phyloP scores from a whole-genome alignment of 2,888 invertebrate species.

The Arge pagana region DNA sequence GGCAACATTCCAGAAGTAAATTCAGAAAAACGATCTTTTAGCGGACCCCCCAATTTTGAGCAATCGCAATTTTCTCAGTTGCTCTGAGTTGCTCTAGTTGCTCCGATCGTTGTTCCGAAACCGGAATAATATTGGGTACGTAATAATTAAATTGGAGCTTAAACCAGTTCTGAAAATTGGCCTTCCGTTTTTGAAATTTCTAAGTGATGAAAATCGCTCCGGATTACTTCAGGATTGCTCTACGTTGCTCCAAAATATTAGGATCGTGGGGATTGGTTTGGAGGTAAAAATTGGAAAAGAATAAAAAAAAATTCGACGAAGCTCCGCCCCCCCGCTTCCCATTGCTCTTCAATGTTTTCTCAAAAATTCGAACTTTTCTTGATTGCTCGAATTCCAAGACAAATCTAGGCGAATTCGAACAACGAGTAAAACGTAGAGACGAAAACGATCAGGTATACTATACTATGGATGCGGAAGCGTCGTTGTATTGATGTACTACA shows the following conservation, averaged over 20 bases:
- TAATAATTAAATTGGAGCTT: background rate
- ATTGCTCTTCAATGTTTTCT: too few relatives aligned
- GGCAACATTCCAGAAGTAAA: background rate
- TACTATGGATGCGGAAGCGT: too few relatives aligned
- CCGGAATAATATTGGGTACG: background rate
- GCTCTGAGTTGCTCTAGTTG: constrained; percentile 3
- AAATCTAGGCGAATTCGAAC: too few relatives aligned
- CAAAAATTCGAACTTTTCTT: too few relatives aligned
- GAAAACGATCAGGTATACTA: too few relatives aligned
- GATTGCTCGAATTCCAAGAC: too few relatives aligned
- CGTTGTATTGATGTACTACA: too few relatives aligned
- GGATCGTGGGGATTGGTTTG: too few relatives aligned
- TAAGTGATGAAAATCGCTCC: background rate
- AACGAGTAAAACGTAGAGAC: too few relatives aligned
- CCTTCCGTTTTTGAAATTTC: background rate
- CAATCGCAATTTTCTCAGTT: background rate
- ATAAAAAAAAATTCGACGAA: too few relatives aligned
- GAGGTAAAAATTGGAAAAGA: too few relatives aligned
- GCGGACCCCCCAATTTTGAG: background rate
- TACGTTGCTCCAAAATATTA: background rate
- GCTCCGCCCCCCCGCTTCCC: too few relatives aligned
- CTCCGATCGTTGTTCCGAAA: background rate
- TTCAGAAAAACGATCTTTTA: background rate
- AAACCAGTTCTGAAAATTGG: background rate
- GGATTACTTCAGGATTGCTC: background rate